These are phyloP conservation scores for Anticlea derivata DNA, from an alignment of 2,888 invertebrate species.

Conservation along the genomic window DNA sequence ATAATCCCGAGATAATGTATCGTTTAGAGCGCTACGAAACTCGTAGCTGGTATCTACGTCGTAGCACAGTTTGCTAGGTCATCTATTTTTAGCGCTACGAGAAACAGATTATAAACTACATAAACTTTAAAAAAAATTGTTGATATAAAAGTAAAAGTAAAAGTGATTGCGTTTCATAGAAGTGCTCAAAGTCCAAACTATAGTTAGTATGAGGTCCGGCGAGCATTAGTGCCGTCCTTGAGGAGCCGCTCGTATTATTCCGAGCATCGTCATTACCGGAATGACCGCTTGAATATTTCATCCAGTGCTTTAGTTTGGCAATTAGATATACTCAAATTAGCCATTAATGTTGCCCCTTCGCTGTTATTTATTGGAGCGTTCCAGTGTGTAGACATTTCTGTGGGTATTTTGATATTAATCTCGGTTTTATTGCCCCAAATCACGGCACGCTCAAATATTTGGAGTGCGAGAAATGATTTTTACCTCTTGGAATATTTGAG, in stretches of 20 bases:
- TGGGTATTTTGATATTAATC: constrained; percentile 40
- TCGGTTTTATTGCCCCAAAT: constrained; percentile 35
- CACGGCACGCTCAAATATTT: constrained; percentile 31
- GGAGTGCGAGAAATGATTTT: constrained; percentile 19
- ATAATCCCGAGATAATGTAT: neutral
- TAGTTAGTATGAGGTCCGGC: constrained; percentile 22
- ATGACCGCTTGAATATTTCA: constrained; percentile 39
- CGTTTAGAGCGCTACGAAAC: constrained; percentile 4
- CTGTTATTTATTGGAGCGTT: constrained; percentile 33
- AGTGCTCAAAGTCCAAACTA: constrained; percentile 17
- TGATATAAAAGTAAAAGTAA: constrained; percentile 10
- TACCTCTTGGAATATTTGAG: constrained; percentile 10
- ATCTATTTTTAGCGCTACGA: neutral
- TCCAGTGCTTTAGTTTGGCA: constrained; percentile 37
- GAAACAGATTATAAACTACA: too few relatives aligned
- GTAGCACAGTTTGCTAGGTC: too few relatives aligned
- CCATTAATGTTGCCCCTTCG: constrained; percentile 36
- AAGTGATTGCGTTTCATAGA: constrained; percentile 13
- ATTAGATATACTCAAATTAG: constrained; percentile 39
- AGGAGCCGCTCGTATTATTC: constrained; percentile 10
- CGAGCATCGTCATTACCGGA: constrained; percentile 28
- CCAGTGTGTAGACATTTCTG: constrained; percentile 33
- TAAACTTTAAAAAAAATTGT: constrained; percentile 13
- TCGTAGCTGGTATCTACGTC: constrained; percentile 13
- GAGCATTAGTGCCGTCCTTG: constrained; percentile 27